Conservation (phyloP, 2,888 invertebrate species). For the Cremastinae sp. region DNA sequence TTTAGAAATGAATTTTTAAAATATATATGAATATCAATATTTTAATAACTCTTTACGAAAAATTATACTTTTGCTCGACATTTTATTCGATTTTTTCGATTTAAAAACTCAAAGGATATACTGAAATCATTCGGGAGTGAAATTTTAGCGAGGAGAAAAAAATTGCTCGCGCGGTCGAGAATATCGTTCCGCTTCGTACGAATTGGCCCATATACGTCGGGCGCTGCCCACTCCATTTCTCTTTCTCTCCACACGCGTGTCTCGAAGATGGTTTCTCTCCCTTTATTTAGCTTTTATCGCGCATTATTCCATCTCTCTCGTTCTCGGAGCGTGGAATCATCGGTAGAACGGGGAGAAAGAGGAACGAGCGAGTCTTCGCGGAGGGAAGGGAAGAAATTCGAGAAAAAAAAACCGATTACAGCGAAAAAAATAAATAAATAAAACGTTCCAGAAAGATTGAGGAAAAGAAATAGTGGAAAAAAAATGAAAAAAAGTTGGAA, state of each 20-base stretch:
- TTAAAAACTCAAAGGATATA: no score
- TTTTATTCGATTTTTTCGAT: no score
- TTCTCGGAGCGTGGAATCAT: conserved; percentile 52
- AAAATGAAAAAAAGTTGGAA: background rate
- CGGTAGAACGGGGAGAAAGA: conserved; percentile 21
- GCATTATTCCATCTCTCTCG: conserved; percentile 48
- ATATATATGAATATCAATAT: no score
- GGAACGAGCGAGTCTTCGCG: no score
- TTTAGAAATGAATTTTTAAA: background rate
- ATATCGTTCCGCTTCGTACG: conserved; percentile 28
- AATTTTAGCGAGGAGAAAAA: background rate
- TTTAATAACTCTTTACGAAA: no score
- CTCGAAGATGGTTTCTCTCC: conserved; percentile 61
- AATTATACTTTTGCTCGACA: no score
- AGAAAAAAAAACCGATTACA: no score
- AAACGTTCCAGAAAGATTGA: conserved; percentile 29
- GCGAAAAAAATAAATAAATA: no score
- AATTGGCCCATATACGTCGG: conserved; percentile 57
- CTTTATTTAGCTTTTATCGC: conserved; percentile 64
- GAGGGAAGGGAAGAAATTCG: background rate
- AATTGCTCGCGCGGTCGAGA: conserved; percentile 4
- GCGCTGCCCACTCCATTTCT: conserved; percentile 57
- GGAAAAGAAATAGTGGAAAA: background rate
- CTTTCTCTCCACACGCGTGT: conserved; percentile 26
- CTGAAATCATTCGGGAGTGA: no score